Evolutionary conservation across 2,113 vertebrate species (phyloP).

Genomic region (Capreolus pygargus): DNA sequence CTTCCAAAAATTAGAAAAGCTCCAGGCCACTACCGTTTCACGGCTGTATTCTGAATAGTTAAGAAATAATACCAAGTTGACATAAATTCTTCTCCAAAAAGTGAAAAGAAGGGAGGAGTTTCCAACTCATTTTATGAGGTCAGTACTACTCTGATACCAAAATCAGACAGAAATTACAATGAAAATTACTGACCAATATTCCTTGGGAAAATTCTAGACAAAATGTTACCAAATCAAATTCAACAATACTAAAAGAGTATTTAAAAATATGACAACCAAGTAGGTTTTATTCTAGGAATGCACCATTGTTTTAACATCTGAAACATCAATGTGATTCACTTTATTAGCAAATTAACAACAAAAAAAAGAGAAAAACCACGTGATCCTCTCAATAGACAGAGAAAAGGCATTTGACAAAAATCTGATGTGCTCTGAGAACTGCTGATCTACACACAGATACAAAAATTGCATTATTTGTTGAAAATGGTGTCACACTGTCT

Average conservation of each 20-base stretch:
- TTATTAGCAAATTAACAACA: background rate
- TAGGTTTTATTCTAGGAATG: background rate
- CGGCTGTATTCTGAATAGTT: background rate
- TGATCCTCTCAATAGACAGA: background rate
- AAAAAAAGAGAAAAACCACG: background rate
- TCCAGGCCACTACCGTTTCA: background rate
- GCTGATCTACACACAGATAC: background rate
- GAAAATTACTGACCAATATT: background rate
- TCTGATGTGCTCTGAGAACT: background rate
- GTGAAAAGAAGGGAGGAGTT: background rate
- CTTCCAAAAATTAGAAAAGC: background rate
- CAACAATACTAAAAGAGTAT: background rate
- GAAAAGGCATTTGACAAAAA: constrained; percentile 8
- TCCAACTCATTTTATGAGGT: background rate
- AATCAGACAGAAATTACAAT: background rate
- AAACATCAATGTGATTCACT: background rate
- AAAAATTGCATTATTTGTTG: background rate
- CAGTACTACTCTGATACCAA: background rate
- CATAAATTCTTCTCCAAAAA: background rate
- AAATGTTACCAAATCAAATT: background rate
- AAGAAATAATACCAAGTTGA: constrained; percentile 8
- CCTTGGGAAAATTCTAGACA: background rate
- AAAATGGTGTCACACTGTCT: background rate
- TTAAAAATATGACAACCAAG: background rate
- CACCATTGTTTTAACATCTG: background rate